These are phyloP conservation scores for Maccullochella peelii DNA, from an alignment of 2,113 vertebrate species.

Conservation along the genomic window DNA sequence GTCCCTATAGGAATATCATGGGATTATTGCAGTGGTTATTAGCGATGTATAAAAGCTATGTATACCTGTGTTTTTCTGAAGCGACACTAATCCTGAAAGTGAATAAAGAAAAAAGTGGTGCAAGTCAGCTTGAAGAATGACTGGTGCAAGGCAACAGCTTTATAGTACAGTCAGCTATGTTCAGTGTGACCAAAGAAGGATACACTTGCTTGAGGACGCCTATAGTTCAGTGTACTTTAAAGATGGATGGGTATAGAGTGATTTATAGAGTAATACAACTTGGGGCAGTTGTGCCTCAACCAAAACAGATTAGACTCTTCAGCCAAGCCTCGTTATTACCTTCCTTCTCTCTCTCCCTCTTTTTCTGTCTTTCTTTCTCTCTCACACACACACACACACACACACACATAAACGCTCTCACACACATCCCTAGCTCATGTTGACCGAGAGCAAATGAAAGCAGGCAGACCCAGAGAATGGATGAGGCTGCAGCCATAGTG, in stretches of 20 bases:
- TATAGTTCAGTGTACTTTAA: conserved; percentile 30
- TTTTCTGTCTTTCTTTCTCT: background rate
- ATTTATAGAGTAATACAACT: conserved; percentile 34
- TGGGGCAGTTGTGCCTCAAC: conserved; percentile 89
- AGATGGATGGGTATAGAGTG: conserved; percentile 23
- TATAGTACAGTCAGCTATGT: conserved; percentile 9
- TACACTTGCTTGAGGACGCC: conserved; percentile 26
- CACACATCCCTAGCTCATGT: conserved; percentile 40
- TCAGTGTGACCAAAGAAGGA: conserved; percentile 36
- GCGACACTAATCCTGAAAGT: background rate
- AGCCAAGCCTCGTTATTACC: conserved; percentile 91
- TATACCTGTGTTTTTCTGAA: background rate
- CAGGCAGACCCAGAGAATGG: conserved; percentile 70
- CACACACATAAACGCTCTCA: conserved; percentile 25
- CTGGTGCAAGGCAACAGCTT: background rate
- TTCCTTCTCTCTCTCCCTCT: conserved; percentile 43
- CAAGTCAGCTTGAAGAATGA: conserved; percentile 14
- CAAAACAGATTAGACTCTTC: conserved; percentile 92
- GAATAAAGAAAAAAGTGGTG: background rate
- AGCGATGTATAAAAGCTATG: background rate
- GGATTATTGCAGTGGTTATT: background rate
- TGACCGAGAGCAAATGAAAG: conserved; percentile 74
- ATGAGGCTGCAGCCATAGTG: conserved; percentile 68
- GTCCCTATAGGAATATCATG: background rate
- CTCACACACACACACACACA: conserved; percentile 2